Base-by-base conservation (phyloP, 2,797 vertebrate genomes). In the Micromesistius poutassou region DNA sequence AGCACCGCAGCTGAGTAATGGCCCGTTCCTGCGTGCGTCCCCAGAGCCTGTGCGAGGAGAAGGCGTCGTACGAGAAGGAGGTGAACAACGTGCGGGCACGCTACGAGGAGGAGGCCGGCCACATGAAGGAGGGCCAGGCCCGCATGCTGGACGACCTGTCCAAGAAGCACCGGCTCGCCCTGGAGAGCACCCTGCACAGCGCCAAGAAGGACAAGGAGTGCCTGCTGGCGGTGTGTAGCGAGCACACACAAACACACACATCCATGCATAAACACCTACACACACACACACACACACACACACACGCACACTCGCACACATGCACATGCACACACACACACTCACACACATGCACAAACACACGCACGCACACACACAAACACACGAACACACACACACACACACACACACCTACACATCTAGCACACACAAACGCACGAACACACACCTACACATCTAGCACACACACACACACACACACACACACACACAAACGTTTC, bases 1-100 rank as follows among this genome's bases (percentile, higher is more conserved):
- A 62, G 55, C 55, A n/a, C 55, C 9, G 2, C 19, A 22, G 46
- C 46, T 1, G 55, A n/a, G n/a, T n/a, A 25, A 62, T 2, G 55
- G 55, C n/a, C 46, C 6, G 3, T 42, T 16, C 40, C 40, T 16
- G 3, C 55, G 55, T 62, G 55, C 7, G 1, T 71, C 4, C 30
- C 12, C 86, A 99, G 98, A 96, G 95, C 78, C 94, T 98, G 84
- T 94, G 91, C 30, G 98, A 99, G 88, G 96, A 97, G 91, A 97
- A 96, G 85, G 88, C 92, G 81, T 91, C 92, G 86, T 97, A 97
- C 77, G 97, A 99, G 87, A 96, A 95, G 90, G 97, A 99, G 80
- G 90, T 98, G 84, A 91, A 91, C 89, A 95, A 89, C 81, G 77
- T 98, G 83, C 95, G 92, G 71, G 91, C 89, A 75, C 95, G 93